Conservation (phyloP, 2,888 invertebrate genomes). For the Macrosoma leucophasiata region DNA sequence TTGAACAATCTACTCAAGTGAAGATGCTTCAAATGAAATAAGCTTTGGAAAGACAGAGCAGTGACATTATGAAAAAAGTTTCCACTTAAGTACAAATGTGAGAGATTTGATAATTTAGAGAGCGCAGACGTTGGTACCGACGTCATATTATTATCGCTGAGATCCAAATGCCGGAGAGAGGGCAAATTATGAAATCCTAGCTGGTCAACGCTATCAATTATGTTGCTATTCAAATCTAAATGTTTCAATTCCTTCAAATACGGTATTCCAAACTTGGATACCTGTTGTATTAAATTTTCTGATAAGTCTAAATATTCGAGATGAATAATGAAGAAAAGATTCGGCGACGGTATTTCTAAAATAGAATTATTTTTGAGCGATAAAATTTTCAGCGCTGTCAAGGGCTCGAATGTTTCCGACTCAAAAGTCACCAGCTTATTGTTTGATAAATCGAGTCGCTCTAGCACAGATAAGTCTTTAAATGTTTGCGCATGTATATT, state of each 20-base stretch:
- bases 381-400: conserved; percentile 81
- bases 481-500: conserved; percentile 85
- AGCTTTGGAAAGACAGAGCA: conserved; percentile 87
- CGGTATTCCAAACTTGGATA: conserved; percentile 84
- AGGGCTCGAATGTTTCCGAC: conserved; percentile 80
- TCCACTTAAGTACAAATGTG: conserved; percentile 84
- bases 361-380: conserved; percentile 87
- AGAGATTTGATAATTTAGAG: conserved; percentile 84
- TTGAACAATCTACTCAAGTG: conserved; percentile 82
- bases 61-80: conserved; percentile 85
- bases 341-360: conserved; percentile 83
- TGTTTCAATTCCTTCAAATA: conserved; percentile 81
- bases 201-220: conserved; percentile 82
- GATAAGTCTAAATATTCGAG: conserved; percentile 85
- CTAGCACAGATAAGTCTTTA: conserved; percentile 83
- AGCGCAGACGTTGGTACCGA: conserved; percentile 84
- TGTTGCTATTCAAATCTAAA: conserved; percentile 84
- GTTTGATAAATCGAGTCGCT: conserved; percentile 83
- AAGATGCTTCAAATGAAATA: conserved; percentile 86
- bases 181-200: conserved; percentile 85
- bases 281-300: conserved; percentile 84
- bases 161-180: conserved; percentile 82
- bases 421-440: conserved; percentile 85
- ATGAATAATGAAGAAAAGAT: conserved; percentile 79
- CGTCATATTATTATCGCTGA: conserved; percentile 89